phyloP scores from a whole-genome alignment of 2,797 vertebrate species.

The Synanceia verrucosa region DNA sequence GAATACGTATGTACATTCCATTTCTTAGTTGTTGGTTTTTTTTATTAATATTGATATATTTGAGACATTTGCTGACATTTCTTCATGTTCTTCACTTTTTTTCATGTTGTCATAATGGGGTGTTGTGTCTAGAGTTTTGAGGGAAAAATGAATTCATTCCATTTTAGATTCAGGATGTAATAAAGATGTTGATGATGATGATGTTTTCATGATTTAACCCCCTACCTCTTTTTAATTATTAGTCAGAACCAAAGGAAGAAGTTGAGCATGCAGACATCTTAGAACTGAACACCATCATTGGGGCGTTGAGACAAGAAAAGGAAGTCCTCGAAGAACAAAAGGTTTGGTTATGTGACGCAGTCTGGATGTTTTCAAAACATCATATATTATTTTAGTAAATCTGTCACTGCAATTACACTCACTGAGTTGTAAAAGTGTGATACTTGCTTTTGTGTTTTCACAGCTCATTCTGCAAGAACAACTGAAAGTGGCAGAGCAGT shows the following conservation, averaged over 20 bases:
- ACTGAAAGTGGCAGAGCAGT: slow-evolving; percentile 66
- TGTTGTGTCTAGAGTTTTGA: no score
- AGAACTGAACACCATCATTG: slow-evolving; percentile 84
- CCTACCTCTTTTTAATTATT: not conserved
- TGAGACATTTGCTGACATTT: no score
- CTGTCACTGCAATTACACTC: not conserved
- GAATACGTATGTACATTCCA: no score
- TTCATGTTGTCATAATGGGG: no score
- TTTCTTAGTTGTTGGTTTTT: no score
- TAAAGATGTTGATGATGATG: no score
- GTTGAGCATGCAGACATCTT: slow-evolving; percentile 85
- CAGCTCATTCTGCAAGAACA: slow-evolving; percentile 81
- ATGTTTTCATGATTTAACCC: not conserved
- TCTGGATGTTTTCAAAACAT: not conserved
- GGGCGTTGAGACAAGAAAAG: slow-evolving; percentile 83
- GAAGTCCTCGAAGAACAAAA: slow-evolving; percentile 82
- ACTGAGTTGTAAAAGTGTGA: not conserved
- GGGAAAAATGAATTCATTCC: no score
- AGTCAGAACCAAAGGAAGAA: slow-evolving; percentile 77
- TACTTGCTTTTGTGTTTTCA: slow-evolving; percentile 22
- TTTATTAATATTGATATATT: no score
- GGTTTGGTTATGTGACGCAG: slow-evolving; percentile 65
- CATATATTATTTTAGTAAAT: not conserved
- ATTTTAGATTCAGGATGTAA: no score
- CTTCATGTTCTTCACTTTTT: no score